These are phyloP conservation scores for Aspidapion aeneum DNA, from an alignment of 2,888 invertebrate species.

Conservation along the genomic window DNA sequence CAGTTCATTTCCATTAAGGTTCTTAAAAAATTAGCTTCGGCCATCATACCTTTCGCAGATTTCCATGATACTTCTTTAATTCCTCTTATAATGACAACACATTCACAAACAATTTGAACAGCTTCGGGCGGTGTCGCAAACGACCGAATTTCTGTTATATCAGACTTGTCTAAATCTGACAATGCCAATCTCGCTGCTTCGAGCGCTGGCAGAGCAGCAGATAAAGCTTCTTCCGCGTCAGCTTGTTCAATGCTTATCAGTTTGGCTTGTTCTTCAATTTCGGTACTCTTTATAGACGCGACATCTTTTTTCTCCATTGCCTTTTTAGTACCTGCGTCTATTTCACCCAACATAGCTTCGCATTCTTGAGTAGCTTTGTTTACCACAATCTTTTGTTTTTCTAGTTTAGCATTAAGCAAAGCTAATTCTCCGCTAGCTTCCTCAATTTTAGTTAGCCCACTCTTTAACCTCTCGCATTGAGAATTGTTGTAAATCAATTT, in stretches of 20 bases:
- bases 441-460: conserved; percentile 77
- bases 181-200: conserved; percentile 78
- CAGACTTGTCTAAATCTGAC: conserved; percentile 80
- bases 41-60: conserved; percentile 89
- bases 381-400: conserved; percentile 78
- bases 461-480: conserved; percentile 66
- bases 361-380: conserved; percentile 79
- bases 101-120: conserved; percentile 87
- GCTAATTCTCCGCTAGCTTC: conserved; percentile 82
- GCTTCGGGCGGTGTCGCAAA: conserved; percentile 90
- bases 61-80: conserved; percentile 88
- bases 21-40: conserved; percentile 79
- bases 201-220: conserved; percentile 80
- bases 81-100: conserved; percentile 81
- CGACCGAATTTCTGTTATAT: conserved; percentile 89
- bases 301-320: conserved; percentile 76
- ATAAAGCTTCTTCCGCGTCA: conserved; percentile 78
- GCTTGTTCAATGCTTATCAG: conserved; percentile 77
- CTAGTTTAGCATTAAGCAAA: conserved; percentile 75
- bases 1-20: conserved; percentile 84
- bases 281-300: conserved; percentile 75
- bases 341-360: conserved; percentile 72
- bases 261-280: conserved; percentile 78
- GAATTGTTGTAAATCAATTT: conserved; percentile 60
- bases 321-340: conserved; percentile 64